These are phyloP conservation scores for Pygathrix nemaeus DNA, from an alignment of 2,113 vertebrate genomes.

Conservation along the genomic window DNA sequence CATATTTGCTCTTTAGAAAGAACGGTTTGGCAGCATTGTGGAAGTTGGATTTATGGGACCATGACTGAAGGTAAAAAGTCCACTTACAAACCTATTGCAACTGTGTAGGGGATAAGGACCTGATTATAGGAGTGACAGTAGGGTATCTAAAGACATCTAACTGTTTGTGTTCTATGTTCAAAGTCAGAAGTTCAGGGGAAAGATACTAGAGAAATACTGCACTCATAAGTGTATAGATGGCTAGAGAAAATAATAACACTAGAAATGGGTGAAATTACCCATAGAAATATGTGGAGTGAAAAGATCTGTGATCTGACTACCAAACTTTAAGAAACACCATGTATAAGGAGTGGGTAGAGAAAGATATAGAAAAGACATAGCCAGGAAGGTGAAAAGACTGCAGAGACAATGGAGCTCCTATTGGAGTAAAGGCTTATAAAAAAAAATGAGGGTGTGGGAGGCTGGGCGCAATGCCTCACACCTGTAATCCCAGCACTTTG, in stretches of 20 bases:
- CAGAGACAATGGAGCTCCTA: not conserved
- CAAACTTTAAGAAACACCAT: not conserved
- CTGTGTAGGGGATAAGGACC: not conserved
- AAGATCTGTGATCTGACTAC: not conserved
- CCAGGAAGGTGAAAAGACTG: not conserved
- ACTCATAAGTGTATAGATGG: not conserved
- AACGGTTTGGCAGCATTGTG: not conserved
- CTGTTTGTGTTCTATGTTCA: not conserved
- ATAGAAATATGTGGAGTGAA: not conserved
- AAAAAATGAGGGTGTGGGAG: not conserved
- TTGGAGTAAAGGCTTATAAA: not conserved
- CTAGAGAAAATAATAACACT: not conserved
- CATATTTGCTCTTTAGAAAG: not conserved
- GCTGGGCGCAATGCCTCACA: too few species aligned
- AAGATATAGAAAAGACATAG: not conserved
- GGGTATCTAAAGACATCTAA: not conserved
- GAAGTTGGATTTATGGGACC: not conserved
- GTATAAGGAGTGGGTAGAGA: not conserved
- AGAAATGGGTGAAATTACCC: not conserved
- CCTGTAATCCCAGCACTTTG: too few species aligned
- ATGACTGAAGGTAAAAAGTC: not conserved
- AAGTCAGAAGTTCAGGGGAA: not conserved
- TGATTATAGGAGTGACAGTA: not conserved
- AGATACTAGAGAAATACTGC: not conserved
- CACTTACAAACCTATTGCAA: not conserved